Base-by-base conservation (phyloP, 2,888 invertebrate genomes). In the Eustalomyia histrio region DNA sequence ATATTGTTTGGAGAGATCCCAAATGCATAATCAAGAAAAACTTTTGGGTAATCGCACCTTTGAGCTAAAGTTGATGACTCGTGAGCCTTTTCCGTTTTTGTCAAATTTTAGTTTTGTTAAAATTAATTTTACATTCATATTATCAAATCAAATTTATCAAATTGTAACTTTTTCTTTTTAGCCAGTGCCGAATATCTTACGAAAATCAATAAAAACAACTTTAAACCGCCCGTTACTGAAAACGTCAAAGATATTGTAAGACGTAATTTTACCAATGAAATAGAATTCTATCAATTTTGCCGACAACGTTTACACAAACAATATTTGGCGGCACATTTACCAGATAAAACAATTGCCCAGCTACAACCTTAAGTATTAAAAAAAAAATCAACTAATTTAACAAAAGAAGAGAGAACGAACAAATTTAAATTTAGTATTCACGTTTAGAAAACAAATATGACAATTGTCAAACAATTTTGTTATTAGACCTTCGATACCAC, bases 201-300 rank as follows among this genome's bases (percentile, higher is more conserved):
- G 85, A 94, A 94, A 83, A 96, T 96, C 87, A 97, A 97, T 90
- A 93, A 94, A 83, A 97, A 97, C 90, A 93, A 94, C 65, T 97
- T 96, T 91, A 97, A 97, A 87, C 97, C 97, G 0, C 95, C 95
- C 0, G 96, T 97, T 3, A 95, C 95, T 61, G 96, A 97, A 87
- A 94, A 94, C 85, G 94, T 97, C 2, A 97, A 97, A 89, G 94
- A 96, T 63, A 94, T 97, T 67, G 96, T 97, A 6, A 92, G 96
- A 83, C 93, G 93, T 50, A 97, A 97, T 90, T 97, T 97, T 89
- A 97, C 97, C 0, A 92, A 95, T 73, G 97, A 97, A 91, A 96
- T 97, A 12, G 97, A 97, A 87, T 97, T 97, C 90, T 97, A 97
- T 90, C 95, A 97, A 87, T 97, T 97, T 89, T 97, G 97, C 89